Base-by-base conservation (phyloP, 64 coral and sea anemone genomes). In the Porites lutea region DNA sequence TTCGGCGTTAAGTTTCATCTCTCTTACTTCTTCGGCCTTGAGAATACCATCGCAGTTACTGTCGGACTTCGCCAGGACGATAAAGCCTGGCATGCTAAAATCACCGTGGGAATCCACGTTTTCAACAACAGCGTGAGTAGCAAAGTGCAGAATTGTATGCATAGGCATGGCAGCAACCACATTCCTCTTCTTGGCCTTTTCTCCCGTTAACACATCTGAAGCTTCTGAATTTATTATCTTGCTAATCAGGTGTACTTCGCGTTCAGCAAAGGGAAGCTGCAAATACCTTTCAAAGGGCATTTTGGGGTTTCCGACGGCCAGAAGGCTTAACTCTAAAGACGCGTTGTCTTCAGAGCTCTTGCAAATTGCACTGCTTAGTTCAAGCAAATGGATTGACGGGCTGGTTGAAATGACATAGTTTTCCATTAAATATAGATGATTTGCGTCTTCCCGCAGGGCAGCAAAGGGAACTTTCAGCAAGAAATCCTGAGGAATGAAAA, bases 291-390 rank as follows among this genome's bases (percentile, higher is more conserved):
- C 15, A 14, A 21, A 89, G 67, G 86, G 92, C 86, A 94, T 94
- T 83, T 72, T 89, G 47, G 92, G 92, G 23, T 94, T 94, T 27
- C 92, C 86, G 15, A 94, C 77, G 13, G 92, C 92, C 44, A 94
- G 92, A 47, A 94, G 86, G 72, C 65, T 94, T 3, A 65, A 67
- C 49, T 89, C 60, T 64, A 77, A 37, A 20, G 86, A 65, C 8
- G 78, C 55, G 43, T 20, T 63, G 0, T 91, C 27, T 67, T 72
- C 12, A 46, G 53, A 2, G 4, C 19, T 82, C 23, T 27, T 75
- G 66, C 68, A 74, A 65, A 21, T 75, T 20, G 52, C 27, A 52
- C 67, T 89, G 45, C 64, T 78, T 52, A 94, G 87, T 12, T 89
- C 47, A 65, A 94, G 92, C 2, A 94, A 72, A 19, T 94, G 92